These are phyloP conservation scores for Brienomyrus longianalis DNA, from an alignment of 2,113 vertebrate species.

Conservation along the genomic window DNA sequence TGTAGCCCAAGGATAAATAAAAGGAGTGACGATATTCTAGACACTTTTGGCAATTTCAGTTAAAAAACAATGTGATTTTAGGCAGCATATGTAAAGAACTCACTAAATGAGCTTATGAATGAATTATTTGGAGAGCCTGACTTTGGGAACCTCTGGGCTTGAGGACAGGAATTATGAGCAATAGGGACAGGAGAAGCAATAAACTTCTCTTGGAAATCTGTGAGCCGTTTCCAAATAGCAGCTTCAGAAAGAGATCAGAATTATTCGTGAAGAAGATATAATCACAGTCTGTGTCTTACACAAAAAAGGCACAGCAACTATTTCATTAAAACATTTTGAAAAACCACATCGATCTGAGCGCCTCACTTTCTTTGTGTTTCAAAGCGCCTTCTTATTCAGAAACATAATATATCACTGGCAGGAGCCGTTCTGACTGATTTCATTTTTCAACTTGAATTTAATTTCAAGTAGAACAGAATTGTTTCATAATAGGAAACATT, in stretches of 20 bases:
- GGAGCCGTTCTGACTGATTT: not conserved
- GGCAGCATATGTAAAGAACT: too few relatives aligned
- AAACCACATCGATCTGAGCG: not conserved
- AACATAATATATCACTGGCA: not conserved
- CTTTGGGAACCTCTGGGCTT: too few relatives aligned
- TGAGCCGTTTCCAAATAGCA: not conserved
- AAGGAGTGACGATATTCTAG: too few relatives aligned
- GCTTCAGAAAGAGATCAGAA: not conserved
- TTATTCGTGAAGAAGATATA: not conserved
- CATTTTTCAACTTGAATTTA: not conserved
- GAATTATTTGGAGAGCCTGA: too few relatives aligned
- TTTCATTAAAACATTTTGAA: not conserved
- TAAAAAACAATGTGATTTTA: too few relatives aligned
- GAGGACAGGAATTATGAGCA: too few relatives aligned
- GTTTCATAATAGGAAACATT: not conserved
- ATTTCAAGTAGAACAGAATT: not conserved
- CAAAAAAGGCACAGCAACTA: not conserved
- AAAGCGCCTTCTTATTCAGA: not conserved
- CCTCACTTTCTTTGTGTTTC: not conserved
- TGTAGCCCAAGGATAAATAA: too few relatives aligned
- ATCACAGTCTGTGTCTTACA: not conserved
- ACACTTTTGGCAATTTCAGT: too few relatives aligned
- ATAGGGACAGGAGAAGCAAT: too few relatives aligned
- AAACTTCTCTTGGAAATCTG: not conserved
- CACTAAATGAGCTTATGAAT: too few relatives aligned